Evolutionary conservation across 2,797 vertebrate species (phyloP).

Genomic region (Bufotes viridis): DNA sequence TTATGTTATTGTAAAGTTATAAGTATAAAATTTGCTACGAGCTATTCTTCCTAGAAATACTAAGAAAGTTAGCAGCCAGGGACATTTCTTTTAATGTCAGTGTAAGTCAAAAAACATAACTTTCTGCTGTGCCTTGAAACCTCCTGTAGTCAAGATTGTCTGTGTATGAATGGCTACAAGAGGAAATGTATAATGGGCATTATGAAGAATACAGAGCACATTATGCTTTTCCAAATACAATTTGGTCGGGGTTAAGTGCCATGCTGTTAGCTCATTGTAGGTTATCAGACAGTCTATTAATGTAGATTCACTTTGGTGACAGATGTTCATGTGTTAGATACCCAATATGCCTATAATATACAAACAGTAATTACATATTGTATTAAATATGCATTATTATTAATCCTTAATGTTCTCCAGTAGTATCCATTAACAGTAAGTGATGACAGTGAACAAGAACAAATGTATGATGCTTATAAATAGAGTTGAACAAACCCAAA

Average conservation of each 20-base stretch:
- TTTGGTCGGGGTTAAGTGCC: not conserved
- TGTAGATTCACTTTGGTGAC: constrained; percentile 2
- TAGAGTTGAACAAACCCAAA: no score
- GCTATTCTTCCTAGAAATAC: constrained; percentile 25
- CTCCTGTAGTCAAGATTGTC: constrained; percentile 44
- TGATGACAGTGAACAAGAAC: no score
- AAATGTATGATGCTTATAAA: no score
- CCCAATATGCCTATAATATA: not conserved
- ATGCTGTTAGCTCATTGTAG: constrained; percentile 17
- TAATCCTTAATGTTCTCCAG: not conserved
- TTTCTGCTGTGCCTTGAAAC: constrained; percentile 20
- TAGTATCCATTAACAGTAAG: not conserved
- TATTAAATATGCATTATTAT: not conserved
- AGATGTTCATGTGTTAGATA: not conserved
- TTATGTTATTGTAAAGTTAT: constrained; percentile 52
- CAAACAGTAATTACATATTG: not conserved
- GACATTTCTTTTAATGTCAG: constrained; percentile 39
- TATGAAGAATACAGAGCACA: constrained; percentile 24
- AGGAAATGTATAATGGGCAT: constrained; percentile 30
- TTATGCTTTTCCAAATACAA: constrained; percentile 16
- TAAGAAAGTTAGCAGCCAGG: constrained; percentile 26
- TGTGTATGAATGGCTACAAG: constrained; percentile 15
- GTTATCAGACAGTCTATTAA: constrained; percentile 9
- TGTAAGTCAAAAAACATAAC: constrained; percentile 28
- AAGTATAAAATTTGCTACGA: constrained; percentile 37